Evolutionary conservation across 2,113 vertebrate species (phyloP).

Genomic region (Passerina amoena): DNA sequence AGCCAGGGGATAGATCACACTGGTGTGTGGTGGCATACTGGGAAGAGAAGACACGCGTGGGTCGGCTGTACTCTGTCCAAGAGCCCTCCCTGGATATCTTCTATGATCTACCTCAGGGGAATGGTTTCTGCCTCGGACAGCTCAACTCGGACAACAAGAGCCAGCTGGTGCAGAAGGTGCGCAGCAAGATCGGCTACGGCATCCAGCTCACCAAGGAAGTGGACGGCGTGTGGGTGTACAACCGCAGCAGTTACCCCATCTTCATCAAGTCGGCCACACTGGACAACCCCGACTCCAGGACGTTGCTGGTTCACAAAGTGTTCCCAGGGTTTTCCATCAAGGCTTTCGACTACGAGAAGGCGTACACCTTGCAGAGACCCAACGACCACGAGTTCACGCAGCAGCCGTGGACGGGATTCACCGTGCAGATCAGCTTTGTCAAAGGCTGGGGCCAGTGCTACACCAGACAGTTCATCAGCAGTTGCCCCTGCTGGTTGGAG

Average conservation of each 20-base stretch:
- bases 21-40: slow-evolving; percentile 99
- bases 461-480: slow-evolving; percentile 98
- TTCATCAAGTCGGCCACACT: slow-evolving; percentile 99
- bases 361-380: slow-evolving; percentile 90
- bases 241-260: slow-evolving; percentile 98
- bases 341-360: slow-evolving; percentile 98
- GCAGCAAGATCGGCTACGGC: slow-evolving; percentile 95
- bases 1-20: slow-evolving; percentile 90
- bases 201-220: slow-evolving; percentile 95
- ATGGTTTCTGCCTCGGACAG: slow-evolving; percentile 98
- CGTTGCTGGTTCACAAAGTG: slow-evolving; percentile 96
- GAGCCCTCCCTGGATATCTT: slow-evolving; percentile 99
- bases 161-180: slow-evolving; percentile 95
- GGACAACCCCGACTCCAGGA: slow-evolving; percentile 98
- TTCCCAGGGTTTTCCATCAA: slow-evolving; percentile 98
- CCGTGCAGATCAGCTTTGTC: slow-evolving; percentile 98
- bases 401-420: slow-evolving; percentile 95
- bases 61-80: slow-evolving; percentile 97
- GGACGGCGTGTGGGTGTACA: slow-evolving; percentile 98
- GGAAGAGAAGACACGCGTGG: slow-evolving; percentile 97
- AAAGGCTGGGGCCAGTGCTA: slow-evolving; percentile 99
- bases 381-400: slow-evolving; percentile 98
- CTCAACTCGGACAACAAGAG: slow-evolving; percentile 96
- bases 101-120: slow-evolving; percentile 99
- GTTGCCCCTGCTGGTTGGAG: slow-evolving; percentile 98